phyloP scores from a whole-genome alignment of 1,140 invertebrate species.

The Calliphora vicina region DNA sequence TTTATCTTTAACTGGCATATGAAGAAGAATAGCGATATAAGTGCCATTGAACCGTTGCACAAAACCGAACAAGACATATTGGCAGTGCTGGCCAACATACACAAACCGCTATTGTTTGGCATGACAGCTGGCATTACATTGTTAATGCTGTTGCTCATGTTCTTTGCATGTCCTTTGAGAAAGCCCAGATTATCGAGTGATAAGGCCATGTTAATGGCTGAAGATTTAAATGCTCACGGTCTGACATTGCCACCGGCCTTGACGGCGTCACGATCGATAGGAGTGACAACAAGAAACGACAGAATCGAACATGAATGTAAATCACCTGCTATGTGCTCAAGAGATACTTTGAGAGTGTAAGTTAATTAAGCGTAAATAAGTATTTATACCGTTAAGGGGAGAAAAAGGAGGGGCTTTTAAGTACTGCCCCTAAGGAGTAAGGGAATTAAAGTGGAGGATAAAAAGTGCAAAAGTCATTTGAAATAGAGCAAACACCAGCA shows the following conservation, averaged over 20 bases:
- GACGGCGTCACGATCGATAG: constrained; percentile 10
- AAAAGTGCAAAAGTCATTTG: constrained; percentile 9
- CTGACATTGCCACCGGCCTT: neutral
- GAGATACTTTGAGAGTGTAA: constrained; percentile 40
- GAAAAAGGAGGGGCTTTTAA: neutral
- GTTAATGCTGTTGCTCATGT: constrained; percentile 19
- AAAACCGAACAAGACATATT: constrained; percentile 55
- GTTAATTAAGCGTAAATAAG: neutral
- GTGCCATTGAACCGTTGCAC: constrained; percentile 57
- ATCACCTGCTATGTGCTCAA: constrained; percentile 37
- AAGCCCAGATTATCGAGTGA: constrained; percentile 34
- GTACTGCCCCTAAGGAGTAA: neutral
- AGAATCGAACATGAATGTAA: constrained; percentile 19
- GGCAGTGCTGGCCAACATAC: constrained; percentile 32
- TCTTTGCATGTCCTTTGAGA: constrained; percentile 26
- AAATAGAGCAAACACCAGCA: neutral
- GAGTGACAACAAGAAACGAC: constrained; percentile 11
- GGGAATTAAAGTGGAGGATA: neutral
- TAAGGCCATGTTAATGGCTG: constrained; percentile 29
- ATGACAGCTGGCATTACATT: constrained; percentile 37
- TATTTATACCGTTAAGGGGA: neutral
- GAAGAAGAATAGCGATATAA: constrained; percentile 33
- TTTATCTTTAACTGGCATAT: constrained; percentile 42
- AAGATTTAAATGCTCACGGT: neutral
- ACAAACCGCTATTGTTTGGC: constrained; percentile 39